Conservation (phyloP, 2,113 vertebrate species). For the Xiphias gladius region DNA sequence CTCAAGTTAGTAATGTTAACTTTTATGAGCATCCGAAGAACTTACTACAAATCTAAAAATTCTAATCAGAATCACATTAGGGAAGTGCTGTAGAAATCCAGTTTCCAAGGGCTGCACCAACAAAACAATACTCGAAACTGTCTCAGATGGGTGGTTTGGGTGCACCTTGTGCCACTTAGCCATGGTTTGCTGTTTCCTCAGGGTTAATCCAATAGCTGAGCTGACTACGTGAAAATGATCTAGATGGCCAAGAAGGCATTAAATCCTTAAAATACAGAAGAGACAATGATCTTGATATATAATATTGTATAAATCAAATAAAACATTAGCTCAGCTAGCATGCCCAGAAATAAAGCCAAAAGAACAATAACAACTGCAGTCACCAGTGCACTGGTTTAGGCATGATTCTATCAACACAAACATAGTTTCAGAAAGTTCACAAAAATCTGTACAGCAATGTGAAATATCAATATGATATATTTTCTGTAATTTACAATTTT, state of each 20-base stretch:
- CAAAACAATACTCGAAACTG: slow-evolving; percentile 15
- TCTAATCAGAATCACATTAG: slow-evolving; percentile 19
- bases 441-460: slow-evolving; percentile 80
- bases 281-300: slow-evolving; percentile 35
- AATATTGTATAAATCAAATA: slow-evolving; percentile 50
- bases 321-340: slow-evolving; percentile 65
- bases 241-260: slow-evolving; percentile 38
- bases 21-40: slow-evolving; percentile 42
- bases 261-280: not conserved
- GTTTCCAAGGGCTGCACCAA: not conserved
- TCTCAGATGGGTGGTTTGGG: slow-evolving; percentile 21
- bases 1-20: slow-evolving; percentile 15
- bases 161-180: slow-evolving; percentile 3
- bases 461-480: slow-evolving; percentile 91
- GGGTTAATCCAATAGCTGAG: not conserved
- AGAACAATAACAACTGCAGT: slow-evolving; percentile 39
- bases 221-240: not conserved
- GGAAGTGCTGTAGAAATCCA: slow-evolving; percentile 10
- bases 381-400: slow-evolving; percentile 59
- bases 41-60: slow-evolving; percentile 42
- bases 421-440: slow-evolving; percentile 68
- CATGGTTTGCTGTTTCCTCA: not conserved
- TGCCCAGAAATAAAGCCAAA: slow-evolving; percentile 63
- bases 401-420: slow-evolving; percentile 68
- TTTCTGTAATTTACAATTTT: slow-evolving; percentile 79